Percentiles rank a stretch among this genome's conserved stretches.
Evolutionary conservation across 1,140 invertebrate species (phyloP).

Genomic region (Carcinoscorpius rotundicauda): DNA sequence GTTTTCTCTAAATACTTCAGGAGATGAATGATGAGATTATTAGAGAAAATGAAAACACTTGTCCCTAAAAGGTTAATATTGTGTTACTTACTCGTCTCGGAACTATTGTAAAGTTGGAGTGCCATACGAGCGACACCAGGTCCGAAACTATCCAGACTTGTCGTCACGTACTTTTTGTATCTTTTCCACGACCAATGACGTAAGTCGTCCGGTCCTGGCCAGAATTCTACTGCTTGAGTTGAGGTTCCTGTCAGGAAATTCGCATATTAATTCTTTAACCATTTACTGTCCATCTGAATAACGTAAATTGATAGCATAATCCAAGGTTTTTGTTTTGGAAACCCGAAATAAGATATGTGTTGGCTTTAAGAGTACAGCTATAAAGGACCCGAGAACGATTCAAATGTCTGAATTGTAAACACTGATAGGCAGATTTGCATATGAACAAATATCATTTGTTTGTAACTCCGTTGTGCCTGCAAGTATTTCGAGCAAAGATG

Average conservation of each 20-base stretch:
- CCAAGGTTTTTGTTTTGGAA: too few species aligned
- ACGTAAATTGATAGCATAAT: too few species aligned
- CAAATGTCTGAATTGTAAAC: too few species aligned
- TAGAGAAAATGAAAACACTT: background rate
- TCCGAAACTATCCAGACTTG: conserved; percentile 21
- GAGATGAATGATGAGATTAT: background rate
- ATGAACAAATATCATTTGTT: too few species aligned
- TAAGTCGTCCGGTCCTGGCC: conserved; percentile 22
- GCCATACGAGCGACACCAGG: conserved; percentile 12
- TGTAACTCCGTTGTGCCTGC: too few species aligned
- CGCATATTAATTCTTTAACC: too few species aligned
- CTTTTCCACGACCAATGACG: conserved; percentile 20
- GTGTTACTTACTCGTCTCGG: background rate
- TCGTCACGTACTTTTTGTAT: conserved; percentile 23
- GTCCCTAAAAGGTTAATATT: background rate
- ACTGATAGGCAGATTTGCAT: too few species aligned
- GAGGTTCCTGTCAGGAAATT: conserved; percentile 10
- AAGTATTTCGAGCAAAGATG: too few species aligned
- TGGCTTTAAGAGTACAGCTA: too few species aligned
- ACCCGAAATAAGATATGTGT: too few species aligned
- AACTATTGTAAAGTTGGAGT: conserved; percentile 16
- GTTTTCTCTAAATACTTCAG: background rate
- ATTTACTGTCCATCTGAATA: too few species aligned
- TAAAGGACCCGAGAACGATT: too few species aligned
- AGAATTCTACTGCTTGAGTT: conserved; percentile 21